Evolutionary conservation across 2,113 vertebrate genomes (phyloP).

Genomic region (Neogale vison): DNA sequence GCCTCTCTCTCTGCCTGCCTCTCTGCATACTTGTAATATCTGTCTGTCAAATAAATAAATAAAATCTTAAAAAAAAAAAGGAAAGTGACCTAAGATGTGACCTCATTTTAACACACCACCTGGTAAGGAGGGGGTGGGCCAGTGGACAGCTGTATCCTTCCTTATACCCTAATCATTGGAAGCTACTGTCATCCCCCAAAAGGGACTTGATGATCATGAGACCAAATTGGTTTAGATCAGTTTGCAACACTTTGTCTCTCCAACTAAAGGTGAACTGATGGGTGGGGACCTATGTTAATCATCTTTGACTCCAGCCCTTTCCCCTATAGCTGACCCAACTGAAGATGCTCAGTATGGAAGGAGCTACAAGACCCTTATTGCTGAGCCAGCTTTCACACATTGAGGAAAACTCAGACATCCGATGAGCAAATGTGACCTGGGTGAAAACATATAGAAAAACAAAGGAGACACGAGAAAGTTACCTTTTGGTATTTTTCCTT

Average conservation of each 20-base stretch:
- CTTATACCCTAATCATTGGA: neutral
- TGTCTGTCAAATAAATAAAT: too few species aligned
- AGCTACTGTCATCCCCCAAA: neutral
- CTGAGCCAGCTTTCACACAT: neutral
- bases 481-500: neutral
- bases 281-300: too few species aligned
- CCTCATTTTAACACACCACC: neutral
- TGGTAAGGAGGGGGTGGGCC: neutral
- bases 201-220: neutral
- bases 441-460: neutral
- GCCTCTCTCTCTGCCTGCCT: too few species aligned
- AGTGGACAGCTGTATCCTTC: neutral
- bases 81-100: neutral
- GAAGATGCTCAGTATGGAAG: neutral
- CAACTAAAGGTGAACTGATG: neutral
- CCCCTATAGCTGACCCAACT: neutral
- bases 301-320: neutral
- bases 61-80: too few species aligned
- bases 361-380: neutral
- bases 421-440: neutral
- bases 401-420: neutral
- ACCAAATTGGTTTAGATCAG: neutral
- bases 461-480: neutral
- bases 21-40: too few species aligned
- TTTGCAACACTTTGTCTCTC: neutral